These are phyloP conservation scores for Caenorhabditis drosophilae DNA, from an alignment of 2,888 invertebrate genomes.

Conservation along the genomic window DNA sequence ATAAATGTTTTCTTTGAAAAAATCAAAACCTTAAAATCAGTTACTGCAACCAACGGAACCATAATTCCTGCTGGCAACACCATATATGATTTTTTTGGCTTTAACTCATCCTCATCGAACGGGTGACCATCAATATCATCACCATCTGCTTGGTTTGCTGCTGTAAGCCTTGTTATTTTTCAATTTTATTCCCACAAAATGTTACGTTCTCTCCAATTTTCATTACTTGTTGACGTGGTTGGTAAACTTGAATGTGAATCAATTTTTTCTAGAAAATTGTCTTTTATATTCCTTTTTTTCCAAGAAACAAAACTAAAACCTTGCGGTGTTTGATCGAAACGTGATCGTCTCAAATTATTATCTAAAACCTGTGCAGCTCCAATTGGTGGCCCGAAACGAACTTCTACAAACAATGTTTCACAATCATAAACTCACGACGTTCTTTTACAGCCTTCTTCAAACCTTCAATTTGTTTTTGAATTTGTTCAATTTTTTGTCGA, in stretches of 20 bases:
- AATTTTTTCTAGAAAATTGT: no score
- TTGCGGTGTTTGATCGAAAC: constrained; percentile 42
- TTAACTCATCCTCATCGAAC: constrained; percentile 39
- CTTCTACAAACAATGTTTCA: no score
- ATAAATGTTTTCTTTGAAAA: not conserved
- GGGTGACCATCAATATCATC: constrained; percentile 52
- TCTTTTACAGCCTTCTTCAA: no score
- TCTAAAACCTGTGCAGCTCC: not conserved
- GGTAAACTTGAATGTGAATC: no score
- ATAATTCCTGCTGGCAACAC: constrained; percentile 96
- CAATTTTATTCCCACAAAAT: no score
- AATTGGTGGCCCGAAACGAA: no score
- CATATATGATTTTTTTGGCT: constrained; percentile 47
- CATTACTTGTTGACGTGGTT: not conserved
- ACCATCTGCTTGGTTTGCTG: constrained; percentile 18
- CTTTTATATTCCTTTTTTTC: no score
- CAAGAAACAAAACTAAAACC: no score
- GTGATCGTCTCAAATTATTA: constrained; percentile 23
- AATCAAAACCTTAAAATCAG: constrained; percentile 1
- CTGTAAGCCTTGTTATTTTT: no score
- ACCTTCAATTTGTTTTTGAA: constrained; percentile 23
- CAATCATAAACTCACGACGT: no score
- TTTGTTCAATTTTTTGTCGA: constrained; percentile 14
- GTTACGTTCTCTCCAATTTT: not conserved
- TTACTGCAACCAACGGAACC: constrained; percentile 83